Conservation (phyloP, 2,888 invertebrate genomes). For the Seladonia tumulorum region DNA sequence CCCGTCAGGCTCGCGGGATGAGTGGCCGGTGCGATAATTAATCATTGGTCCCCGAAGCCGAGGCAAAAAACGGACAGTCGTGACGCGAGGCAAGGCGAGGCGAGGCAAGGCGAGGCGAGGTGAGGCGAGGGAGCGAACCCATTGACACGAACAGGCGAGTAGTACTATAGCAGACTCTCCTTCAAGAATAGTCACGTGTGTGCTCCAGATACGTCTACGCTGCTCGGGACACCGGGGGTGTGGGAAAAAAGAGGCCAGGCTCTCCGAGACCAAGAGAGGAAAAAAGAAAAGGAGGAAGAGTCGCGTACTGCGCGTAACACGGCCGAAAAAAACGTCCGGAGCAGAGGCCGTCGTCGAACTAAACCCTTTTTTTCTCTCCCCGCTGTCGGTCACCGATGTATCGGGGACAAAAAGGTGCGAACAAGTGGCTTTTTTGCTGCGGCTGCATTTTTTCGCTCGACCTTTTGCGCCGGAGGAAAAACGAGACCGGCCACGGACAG, state of each 20-base stretch:
- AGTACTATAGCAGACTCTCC: conserved; percentile 1
- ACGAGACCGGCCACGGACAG: not conserved
- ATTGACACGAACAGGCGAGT: conserved; percentile 35
- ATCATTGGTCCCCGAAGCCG: conserved; percentile 70
- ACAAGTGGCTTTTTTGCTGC: conserved; percentile 20
- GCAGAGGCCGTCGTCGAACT: not conserved
- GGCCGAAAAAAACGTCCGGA: not conserved
- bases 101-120: conserved; percentile 40
- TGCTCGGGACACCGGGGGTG: not conserved
- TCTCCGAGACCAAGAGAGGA: not conserved
- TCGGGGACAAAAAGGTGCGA: conserved; percentile 25
- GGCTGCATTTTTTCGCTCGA: conserved; percentile 24
- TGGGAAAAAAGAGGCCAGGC: conserved; percentile 6
- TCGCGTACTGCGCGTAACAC: not conserved
- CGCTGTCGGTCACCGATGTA: conserved; percentile 21
- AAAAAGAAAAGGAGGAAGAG: not conserved
- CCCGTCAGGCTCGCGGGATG: conserved; percentile 47
- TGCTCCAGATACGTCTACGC: conserved; percentile 7
- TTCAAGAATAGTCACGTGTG: conserved; percentile 20
- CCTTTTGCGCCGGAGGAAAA: not conserved
- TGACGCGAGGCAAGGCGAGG: conserved; percentile 33
- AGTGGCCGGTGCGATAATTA: conserved; percentile 69
- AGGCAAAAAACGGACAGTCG: conserved; percentile 66
- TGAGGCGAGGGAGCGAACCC: conserved; percentile 63
- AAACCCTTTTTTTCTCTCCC: not conserved